phyloP scores from a whole-genome alignment of 2,113 vertebrate genomes.

The Rattus rattus region DNA sequence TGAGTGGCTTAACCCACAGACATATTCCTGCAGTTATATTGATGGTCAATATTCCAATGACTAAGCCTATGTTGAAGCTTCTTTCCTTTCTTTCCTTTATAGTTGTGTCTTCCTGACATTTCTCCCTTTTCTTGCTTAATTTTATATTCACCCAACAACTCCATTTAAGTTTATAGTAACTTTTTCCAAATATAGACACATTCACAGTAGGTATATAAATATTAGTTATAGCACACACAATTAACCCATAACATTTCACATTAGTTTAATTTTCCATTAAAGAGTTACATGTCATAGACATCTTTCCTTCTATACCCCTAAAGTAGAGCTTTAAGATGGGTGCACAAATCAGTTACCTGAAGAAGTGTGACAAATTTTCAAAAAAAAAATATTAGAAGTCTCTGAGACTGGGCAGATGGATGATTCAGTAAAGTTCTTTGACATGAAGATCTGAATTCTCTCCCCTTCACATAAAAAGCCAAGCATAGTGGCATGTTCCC shows the following conservation, averaged over 20 bases:
- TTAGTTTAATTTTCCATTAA: not conserved
- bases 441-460: not conserved
- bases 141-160: not conserved
- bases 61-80: not conserved
- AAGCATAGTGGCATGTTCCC: too few species aligned
- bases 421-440: not conserved
- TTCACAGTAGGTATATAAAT: not conserved
- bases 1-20: not conserved
- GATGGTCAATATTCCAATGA: not conserved
- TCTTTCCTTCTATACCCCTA: not conserved
- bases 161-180: not conserved
- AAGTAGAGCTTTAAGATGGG: not conserved
- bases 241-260: not conserved
- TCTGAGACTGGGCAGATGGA: not conserved
- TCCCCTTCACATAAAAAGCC: too few species aligned
- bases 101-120: not conserved
- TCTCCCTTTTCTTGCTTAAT: not conserved
- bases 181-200: not conserved
- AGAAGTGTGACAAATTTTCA: not conserved
- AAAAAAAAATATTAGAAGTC: not conserved
- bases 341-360: not conserved
- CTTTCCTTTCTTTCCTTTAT: too few species aligned
- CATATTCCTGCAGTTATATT: not conserved
- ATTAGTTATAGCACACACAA: rapidly evolving
- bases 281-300: too few species aligned